These are phyloP conservation scores for Drosophila jambulina DNA, from an alignment of 1,140 invertebrate species.

Conservation along the genomic window DNA sequence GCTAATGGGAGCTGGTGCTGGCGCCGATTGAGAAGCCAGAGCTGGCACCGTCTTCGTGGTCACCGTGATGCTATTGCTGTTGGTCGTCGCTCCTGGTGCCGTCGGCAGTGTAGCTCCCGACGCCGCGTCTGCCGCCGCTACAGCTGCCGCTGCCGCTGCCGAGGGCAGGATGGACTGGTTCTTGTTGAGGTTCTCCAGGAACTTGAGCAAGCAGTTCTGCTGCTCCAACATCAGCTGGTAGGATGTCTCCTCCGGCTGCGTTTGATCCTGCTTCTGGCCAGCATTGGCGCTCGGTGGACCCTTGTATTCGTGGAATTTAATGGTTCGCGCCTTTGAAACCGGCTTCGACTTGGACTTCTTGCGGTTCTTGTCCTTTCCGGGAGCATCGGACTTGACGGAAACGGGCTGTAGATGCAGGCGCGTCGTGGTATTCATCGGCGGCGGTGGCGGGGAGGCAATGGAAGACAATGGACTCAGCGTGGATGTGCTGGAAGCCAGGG, in stretches of 20 bases:
- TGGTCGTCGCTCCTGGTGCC: conserved; percentile 3
- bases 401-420: conserved; percentile 73
- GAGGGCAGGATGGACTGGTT: conserved; percentile 80
- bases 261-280: conserved; percentile 87
- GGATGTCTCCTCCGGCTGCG: conserved; percentile 88
- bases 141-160: conserved; percentile 86
- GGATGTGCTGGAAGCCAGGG: conserved; percentile 86
- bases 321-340: conserved; percentile 93
- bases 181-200: conserved; percentile 82
- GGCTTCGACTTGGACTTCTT: conserved; percentile 96
- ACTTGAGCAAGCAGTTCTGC: conserved; percentile 90
- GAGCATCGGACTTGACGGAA: conserved; percentile 88
- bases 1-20: conserved; percentile 37
- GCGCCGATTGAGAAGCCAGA: conserved; percentile 43
- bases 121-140: conserved; percentile 2
- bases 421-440: conserved; percentile 84
- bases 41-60: conserved; percentile 70
- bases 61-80: conserved; percentile 61
- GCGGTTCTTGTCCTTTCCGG: conserved; percentile 92
- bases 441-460: conserved; percentile 86
- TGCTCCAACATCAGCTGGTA: conserved; percentile 97
- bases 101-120: conserved; percentile 14
- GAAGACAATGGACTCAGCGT: conserved; percentile 91
- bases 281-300: conserved; percentile 95
- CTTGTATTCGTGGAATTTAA: conserved; percentile 99